A percentile compares a stretch with the other conserved stretches of the same genome.
Conservation (phyloP, 2,888 invertebrate species). For the Heliconius ethilla region DNA sequence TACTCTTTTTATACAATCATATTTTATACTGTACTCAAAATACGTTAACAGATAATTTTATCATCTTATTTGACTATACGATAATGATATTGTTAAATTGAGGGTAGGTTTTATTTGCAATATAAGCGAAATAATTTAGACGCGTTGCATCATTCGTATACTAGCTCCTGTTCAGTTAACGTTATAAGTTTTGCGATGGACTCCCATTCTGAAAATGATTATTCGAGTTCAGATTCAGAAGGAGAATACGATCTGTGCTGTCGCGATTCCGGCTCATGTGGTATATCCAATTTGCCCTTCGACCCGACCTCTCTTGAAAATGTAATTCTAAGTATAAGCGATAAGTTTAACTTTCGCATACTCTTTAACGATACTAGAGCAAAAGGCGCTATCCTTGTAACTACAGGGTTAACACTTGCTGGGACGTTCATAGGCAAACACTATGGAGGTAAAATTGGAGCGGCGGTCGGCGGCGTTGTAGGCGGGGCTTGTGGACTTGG, state of each 20-base stretch:
- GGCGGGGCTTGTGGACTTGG: slow-evolving; percentile 74
- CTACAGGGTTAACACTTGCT: slow-evolving; percentile 67
- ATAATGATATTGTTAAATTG: neutral
- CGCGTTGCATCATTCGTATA: neutral
- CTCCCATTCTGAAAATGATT: slow-evolving; percentile 49
- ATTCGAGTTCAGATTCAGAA: slow-evolving; percentile 54
- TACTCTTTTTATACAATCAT: neutral
- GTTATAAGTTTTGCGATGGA: slow-evolving; percentile 44
- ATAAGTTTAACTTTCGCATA: slow-evolving; percentile 70
- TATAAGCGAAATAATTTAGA: neutral
- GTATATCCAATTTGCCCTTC: slow-evolving; percentile 62
- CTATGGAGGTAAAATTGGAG: slow-evolving; percentile 71
- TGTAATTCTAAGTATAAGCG: slow-evolving; percentile 64
- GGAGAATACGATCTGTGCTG: slow-evolving; percentile 56
- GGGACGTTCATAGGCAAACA: slow-evolving; percentile 70
- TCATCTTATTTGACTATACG: neutral
- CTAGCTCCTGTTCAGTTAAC: neutral
- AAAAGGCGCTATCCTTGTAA: slow-evolving; percentile 61
- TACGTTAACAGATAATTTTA: neutral
- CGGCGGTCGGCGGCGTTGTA: slow-evolving; percentile 68
- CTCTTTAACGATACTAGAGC: slow-evolving; percentile 57
- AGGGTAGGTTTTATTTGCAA: slow-evolving; percentile 9
- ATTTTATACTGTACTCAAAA: neutral
- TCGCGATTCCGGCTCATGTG: slow-evolving; percentile 47
- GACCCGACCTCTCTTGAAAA: slow-evolving; percentile 64